Percentiles rank a stretch among this genome's conserved stretches.
Conservation (phyloP, 2,113 vertebrate genomes). For the Mirza zaza region DNA sequence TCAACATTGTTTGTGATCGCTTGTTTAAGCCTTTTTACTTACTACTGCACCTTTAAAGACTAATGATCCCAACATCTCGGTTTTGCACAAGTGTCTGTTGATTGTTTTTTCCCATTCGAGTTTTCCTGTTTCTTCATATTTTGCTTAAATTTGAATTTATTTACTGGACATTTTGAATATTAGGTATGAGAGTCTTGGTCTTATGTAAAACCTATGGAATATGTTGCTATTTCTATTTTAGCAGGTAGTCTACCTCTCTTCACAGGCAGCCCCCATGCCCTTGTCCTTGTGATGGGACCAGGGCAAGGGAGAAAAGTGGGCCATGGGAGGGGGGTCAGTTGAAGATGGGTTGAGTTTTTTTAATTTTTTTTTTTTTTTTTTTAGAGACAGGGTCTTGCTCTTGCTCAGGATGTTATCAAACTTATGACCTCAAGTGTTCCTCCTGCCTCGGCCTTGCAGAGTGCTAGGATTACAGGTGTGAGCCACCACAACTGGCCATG, state of each 20-base stretch:
- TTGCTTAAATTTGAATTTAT: not conserved
- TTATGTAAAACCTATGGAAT: not conserved
- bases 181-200: not conserved
- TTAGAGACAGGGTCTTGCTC: no score
- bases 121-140: not conserved
- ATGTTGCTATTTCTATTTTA: not conserved
- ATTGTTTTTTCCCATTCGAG: not conserved
- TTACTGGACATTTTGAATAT: not conserved
- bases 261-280: not conserved
- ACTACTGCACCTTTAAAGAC: not conserved
- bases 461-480: no score
- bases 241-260: not conserved
- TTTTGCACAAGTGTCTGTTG: not conserved
- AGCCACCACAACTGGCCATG: no score
- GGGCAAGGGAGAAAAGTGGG: not conserved
- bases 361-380: no score
- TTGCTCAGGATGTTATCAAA: no score
- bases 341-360: not conserved
- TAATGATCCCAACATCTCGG: not conserved
- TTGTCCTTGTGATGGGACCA: not conserved
- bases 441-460: no score
- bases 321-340: not conserved
- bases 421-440: no score
- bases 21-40: not conserved
- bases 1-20: not conserved